phyloP scores from a whole-genome alignment of 1,140 invertebrate genomes.

The Drosophila trapezifrons region DNA sequence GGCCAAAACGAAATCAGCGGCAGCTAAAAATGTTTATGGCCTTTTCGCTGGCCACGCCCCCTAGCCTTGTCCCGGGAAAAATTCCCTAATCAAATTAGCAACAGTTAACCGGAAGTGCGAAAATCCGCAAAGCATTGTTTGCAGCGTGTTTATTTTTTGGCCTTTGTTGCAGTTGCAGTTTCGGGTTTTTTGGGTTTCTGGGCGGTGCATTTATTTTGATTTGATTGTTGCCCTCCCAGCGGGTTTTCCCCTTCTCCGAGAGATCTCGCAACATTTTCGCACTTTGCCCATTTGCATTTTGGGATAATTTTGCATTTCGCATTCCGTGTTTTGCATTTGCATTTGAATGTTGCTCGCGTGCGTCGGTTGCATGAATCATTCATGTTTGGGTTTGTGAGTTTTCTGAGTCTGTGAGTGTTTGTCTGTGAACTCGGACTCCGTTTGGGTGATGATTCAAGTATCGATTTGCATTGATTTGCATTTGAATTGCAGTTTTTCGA shows the following conservation, averaged over 20 bases:
- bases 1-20: conserved; percentile 55
- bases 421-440: background rate
- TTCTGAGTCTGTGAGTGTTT: too few relatives aligned
- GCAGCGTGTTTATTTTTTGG: conserved; percentile 48
- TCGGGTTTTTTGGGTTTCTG: conserved; percentile 7
- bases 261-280: conserved; percentile 37
- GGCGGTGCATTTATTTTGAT: conserved; percentile 77
- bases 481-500: conserved; percentile 81
- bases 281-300: conserved; percentile 64
- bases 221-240: conserved; percentile 73
- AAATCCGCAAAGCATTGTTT: conserved; percentile 57
- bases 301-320: conserved; percentile 48
- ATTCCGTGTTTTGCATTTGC: conserved; percentile 61
- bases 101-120: conserved; percentile 77
- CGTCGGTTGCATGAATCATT: conserved; percentile 77
- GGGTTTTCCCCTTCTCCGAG: conserved; percentile 44
- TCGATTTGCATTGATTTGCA: conserved; percentile 82
- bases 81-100: conserved; percentile 81
- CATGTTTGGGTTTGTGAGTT: conserved; percentile 45
- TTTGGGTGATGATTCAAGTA: conserved; percentile 75
- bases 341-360: conserved; percentile 75
- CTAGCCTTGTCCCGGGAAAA: too few relatives aligned
- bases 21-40: conserved; percentile 52
- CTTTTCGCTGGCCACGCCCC: conserved; percentile 47
- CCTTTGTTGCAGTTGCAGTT: conserved; percentile 45